These are phyloP conservation scores for Momotus momota DNA, from an alignment of 2,797 vertebrate genomes.

Conservation along the genomic window DNA sequence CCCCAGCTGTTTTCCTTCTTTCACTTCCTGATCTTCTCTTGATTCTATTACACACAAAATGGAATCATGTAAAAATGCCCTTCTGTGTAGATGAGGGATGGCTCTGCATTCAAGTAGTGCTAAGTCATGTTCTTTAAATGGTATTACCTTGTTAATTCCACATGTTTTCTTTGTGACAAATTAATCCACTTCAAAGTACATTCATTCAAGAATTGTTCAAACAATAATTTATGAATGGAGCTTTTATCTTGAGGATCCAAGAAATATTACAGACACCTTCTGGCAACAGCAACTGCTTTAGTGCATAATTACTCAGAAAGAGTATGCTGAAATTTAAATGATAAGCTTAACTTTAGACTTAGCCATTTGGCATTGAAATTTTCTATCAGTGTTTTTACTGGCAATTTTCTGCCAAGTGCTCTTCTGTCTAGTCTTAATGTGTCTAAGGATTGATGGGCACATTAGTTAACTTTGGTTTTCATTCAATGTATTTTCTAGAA, in stretches of 20 bases:
- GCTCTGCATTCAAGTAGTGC: background rate
- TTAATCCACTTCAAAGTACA: background rate
- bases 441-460: background rate
- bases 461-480: background rate
- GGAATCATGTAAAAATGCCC: background rate
- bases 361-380: background rate
- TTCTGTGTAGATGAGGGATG: background rate
- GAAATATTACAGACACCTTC: background rate
- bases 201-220: slow-evolving; percentile 18
- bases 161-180: background rate
- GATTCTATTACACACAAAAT: background rate
- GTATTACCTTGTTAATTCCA: background rate
- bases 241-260: slow-evolving; percentile 31
- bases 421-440: background rate
- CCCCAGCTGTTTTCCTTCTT: background rate
- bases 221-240: slow-evolving; percentile 29
- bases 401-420: background rate
- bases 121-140: background rate
- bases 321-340: background rate
- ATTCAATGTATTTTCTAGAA: background rate
- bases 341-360: background rate
- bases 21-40: background rate
- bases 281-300: background rate
- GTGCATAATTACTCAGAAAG: background rate
- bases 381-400: background rate